Base-by-base conservation (phyloP, 2,888 invertebrate species). In the Blera fallax region DNA sequence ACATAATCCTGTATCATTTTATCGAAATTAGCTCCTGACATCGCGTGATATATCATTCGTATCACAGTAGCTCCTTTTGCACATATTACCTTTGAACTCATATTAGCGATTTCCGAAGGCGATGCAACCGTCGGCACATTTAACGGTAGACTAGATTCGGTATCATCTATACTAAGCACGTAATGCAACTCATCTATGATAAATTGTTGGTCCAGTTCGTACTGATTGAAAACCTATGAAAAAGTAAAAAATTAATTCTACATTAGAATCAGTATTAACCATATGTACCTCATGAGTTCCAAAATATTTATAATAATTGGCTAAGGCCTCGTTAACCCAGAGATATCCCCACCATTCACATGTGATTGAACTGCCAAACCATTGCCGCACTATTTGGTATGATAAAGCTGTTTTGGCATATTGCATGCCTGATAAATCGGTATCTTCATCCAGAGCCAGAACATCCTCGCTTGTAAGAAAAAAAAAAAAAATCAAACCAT, bases 241-340 rank as follows among this genome's bases (percentile, higher is more conserved):
- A 92, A 91, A 87, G 89, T 92, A 92, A 1, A 14, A 14, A 32
- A 18, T 11, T 7, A 16, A 37, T 43, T 43, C 14, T 5, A 14
- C 3, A 43, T 7, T 8, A 8, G 16, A 16, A 16, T 43, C 16
- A 43, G 16, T 18, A 16, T 18, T 0, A 8, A 16, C 16, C 2
- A 8, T 8, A 90, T 89, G 0, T 92, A 91, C 83, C 94, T 93
- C 65, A 18, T 90, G 87, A 2, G 89, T 88, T 87, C 89, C 87
- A 50, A 89, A 94, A 89, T 95, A 96, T 89, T 97, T 95, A 88
- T 95, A 95, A 90, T 94, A 96, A 89, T 94, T 93, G 0, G 95
- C 95, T 87, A 96, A 95, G 0, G 88, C 91, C 90, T 96, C 96
- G 3, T 93, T 93, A 56, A 95, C 91, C 93, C 84, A 96, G 94